A percentile compares a stretch with the other conserved stretches of the same genome.
Conservation (phyloP, 2,797 vertebrate species). For the Oreonectes daqikongensis region DNA sequence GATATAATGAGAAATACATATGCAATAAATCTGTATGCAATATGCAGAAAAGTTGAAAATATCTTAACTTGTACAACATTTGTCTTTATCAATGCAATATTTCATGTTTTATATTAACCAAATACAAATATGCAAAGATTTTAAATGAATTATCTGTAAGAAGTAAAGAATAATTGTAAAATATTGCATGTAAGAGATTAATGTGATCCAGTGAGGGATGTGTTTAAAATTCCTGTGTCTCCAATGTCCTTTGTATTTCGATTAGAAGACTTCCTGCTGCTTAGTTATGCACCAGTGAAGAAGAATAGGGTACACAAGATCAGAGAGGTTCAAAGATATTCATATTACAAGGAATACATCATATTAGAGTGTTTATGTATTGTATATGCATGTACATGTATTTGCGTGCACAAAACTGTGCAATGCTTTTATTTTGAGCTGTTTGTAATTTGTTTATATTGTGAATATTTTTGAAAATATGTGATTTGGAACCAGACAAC, state of each 20-base stretch:
- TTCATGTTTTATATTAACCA: too few species aligned
- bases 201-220: not conserved
- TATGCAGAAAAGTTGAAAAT: too few species aligned
- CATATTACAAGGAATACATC: constrained; percentile 34
- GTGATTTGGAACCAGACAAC: not conserved
- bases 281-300: constrained; percentile 44
- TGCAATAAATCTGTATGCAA: too few species aligned
- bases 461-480: not conserved
- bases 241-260: constrained; percentile 23
- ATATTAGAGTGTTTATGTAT: not conserved
- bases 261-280: constrained; percentile 35
- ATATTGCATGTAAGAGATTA: not conserved
- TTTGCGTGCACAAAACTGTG: not conserved
- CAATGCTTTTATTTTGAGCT: not conserved
- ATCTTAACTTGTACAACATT: too few species aligned
- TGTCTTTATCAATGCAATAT: too few species aligned
- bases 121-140: too few species aligned
- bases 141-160: too few species aligned
- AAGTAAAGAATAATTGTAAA: not conserved
- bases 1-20: too few species aligned
- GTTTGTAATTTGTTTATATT: not conserved
- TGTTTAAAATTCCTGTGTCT: constrained; percentile 14
- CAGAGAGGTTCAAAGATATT: constrained; percentile 10
- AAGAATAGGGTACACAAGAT: not conserved
- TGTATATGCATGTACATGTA: not conserved